Percentiles rank a stretch among this genome's conserved stretches.
Conservation (phyloP, 2,888 invertebrate genomes). For the Dendrolimus houi region DNA sequence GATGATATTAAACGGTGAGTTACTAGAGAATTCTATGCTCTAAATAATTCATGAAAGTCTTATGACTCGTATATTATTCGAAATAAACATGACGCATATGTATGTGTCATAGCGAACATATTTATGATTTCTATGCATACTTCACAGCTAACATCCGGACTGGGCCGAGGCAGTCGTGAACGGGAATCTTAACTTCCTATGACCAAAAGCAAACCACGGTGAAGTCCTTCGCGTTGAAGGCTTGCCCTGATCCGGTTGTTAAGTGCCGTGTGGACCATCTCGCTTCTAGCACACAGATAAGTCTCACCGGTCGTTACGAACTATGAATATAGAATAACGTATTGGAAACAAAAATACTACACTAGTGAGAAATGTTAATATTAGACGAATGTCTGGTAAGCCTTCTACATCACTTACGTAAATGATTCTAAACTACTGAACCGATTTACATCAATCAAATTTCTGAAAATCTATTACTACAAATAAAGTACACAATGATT, state of each 20-base stretch:
- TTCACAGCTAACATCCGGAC: constrained; percentile 55
- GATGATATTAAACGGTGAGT: constrained; percentile 7
- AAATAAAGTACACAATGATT: no score
- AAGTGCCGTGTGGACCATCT: constrained; percentile 35
- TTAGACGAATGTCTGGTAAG: background rate
- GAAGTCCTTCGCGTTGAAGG: constrained; percentile 39
- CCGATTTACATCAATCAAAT: no score
- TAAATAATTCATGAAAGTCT: constrained; percentile 6
- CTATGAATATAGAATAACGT: constrained; percentile 8
- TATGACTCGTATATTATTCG: constrained; percentile 1
- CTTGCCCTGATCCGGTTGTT: constrained; percentile 40
- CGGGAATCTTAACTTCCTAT: constrained; percentile 29
- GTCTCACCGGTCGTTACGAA: constrained; percentile 25
- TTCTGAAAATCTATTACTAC: no score
- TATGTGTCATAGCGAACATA: constrained; percentile 9
- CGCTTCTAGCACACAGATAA: constrained; percentile 39
- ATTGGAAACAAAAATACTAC: background rate
- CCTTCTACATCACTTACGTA: background rate
- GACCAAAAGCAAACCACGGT: constrained; percentile 28
- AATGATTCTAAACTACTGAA: constrained; percentile 2
- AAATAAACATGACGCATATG: background rate
- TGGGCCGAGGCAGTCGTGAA: constrained; percentile 37
- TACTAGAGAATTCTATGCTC: constrained; percentile 4
- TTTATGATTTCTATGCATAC: constrained; percentile 44
- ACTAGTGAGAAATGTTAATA: background rate